Conservation (phyloP, 2,113 vertebrate genomes). For the Promerops cafer region DNA sequence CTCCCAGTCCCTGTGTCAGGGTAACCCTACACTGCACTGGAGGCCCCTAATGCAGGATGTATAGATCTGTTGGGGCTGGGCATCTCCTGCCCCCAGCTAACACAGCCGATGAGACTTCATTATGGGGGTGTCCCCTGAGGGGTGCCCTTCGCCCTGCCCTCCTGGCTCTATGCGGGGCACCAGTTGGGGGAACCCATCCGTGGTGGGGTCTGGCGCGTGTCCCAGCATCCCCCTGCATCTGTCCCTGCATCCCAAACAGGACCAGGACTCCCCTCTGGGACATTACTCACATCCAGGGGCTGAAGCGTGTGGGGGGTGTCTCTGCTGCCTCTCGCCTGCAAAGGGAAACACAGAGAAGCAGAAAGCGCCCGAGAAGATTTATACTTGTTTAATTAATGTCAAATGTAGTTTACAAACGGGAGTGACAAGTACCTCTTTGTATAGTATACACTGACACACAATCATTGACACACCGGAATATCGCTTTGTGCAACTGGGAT, state of each 20-base stretch:
- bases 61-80: conserved; percentile 74
- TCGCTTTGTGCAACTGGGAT: conserved; percentile 77
- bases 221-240: neutral
- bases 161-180: neutral
- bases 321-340: neutral
- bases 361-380: conserved; percentile 61
- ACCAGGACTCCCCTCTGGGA: neutral
- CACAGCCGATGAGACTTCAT: conserved; percentile 47
- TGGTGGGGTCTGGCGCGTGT: neutral
- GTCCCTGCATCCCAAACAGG: neutral
- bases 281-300: neutral
- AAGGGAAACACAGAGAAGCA: conserved; percentile 11
- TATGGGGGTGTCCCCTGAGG: neutral
- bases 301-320: neutral
- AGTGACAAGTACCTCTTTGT: conserved; percentile 91
- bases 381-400: conserved; percentile 93
- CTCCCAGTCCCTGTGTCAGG: conserved; percentile 15
- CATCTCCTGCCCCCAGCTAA: conserved; percentile 21
- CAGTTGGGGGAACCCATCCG: neutral
- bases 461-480: conserved; percentile 80
- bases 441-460: conserved; percentile 92
- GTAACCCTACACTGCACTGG: conserved; percentile 59
- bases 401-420: conserved; percentile 96
- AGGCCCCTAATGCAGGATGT: conserved; percentile 69
- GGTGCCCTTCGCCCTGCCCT: neutral